Conservation (phyloP, 2,113 vertebrate genomes). For the Oreochromis aureus region DNA sequence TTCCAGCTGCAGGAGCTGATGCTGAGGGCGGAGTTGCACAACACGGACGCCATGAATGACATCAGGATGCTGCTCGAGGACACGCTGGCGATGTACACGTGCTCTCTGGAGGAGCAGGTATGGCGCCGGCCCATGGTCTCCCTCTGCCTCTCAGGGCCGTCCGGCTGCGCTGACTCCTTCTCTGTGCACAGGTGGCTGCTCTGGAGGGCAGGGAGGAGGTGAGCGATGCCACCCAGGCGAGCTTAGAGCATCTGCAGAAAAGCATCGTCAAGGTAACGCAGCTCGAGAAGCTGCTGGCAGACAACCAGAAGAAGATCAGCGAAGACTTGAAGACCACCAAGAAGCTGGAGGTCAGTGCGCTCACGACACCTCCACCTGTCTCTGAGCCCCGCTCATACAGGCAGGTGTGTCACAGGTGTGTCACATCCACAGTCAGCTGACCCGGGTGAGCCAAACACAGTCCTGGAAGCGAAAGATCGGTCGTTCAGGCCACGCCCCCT, state of each 20-base stretch:
- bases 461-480: not conserved
- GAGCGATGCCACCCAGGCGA: not conserved
- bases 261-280: not conserved
- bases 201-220: not conserved
- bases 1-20: not conserved
- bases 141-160: not conserved
- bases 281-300: not conserved
- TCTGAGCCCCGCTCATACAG: not conserved
- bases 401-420: not conserved
- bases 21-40: not conserved
- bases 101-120: not conserved
- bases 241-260: not conserved
- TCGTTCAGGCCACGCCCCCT: not conserved
- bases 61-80: not conserved
- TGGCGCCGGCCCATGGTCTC: not conserved
- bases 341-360: conserved; percentile 4
- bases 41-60: not conserved
- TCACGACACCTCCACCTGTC: not conserved
- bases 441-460: not conserved
- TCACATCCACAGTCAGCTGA: not conserved
- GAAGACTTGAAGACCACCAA: not conserved
- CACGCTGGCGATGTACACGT: accelerated
- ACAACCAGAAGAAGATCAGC: not conserved
- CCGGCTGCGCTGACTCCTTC: not conserved
- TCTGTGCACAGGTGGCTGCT: not conserved